These are phyloP conservation scores for Apogon hyalosoma DNA, from an alignment of 2,797 vertebrate species.

Conservation along the genomic window DNA sequence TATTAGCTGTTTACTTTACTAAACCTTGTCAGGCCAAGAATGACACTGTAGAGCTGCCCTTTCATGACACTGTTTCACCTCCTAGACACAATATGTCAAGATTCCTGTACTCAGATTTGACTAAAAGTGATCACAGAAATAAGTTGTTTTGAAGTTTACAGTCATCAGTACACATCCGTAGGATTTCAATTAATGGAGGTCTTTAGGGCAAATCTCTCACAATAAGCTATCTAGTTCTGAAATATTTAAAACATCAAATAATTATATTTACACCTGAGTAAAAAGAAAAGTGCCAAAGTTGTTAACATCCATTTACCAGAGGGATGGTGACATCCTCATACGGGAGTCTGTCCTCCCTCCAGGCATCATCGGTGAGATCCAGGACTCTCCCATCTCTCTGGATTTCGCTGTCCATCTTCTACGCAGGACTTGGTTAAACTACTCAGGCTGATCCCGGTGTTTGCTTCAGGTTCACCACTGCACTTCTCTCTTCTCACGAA, in stretches of 20 bases:
- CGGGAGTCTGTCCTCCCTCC: slow-evolving; percentile 95
- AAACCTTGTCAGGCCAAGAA: not conserved
- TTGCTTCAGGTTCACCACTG: slow-evolving; percentile 21
- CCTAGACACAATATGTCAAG: not conserved
- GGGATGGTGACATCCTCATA: slow-evolving; percentile 98
- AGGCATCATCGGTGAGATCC: slow-evolving; percentile 96
- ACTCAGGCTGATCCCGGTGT: not conserved
- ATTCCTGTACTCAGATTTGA: not conserved
- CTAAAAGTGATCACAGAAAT: not conserved
- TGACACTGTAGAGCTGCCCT: not conserved
- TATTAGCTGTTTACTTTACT: not conserved
- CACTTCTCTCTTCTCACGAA: not conserved
- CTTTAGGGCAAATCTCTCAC: not conserved
- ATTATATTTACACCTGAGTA: not conserved
- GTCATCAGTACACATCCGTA: not conserved
- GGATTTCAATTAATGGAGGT: not conserved
- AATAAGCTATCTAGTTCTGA: not conserved
- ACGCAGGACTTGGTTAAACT: not conserved
- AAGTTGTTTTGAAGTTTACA: not conserved
- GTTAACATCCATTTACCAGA: slow-evolving; percentile 80
- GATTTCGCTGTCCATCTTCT: slow-evolving; percentile 92
- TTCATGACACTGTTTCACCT: not conserved
- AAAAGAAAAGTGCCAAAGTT: not conserved
- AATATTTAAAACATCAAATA: not conserved
- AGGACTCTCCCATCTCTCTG: slow-evolving; percentile 95